Base-by-base conservation (phyloP, 2,113 vertebrate species). In the Stictonetta naevosa region DNA sequence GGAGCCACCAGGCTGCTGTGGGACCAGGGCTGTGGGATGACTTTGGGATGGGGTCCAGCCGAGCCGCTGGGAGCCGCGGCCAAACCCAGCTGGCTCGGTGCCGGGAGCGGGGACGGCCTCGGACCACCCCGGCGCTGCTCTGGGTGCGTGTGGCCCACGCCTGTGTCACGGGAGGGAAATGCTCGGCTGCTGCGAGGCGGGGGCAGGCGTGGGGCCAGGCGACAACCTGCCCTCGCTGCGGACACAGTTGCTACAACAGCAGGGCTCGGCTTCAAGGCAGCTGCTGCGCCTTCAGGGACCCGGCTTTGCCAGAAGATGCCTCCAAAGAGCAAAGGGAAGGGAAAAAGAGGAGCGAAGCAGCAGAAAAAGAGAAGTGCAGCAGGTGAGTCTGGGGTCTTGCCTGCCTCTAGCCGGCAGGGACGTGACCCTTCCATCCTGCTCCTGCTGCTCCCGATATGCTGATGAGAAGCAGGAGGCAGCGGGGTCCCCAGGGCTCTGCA, bases 271-370 rank as follows among this genome's bases (percentile, higher is more conserved):
- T 33, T 21, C 22, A 36, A 71, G 74, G 64, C 83, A 58, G 62
- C 60, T 50, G 60, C 42, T 58, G 19, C 6, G 11, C 62, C 46
- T 13, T 44, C 33, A 48, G n/a, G n/a, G 40, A 56, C 7, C 15
- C 2, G n/a, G 29, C 20, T 53, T 50, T 52, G 55, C 64, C 75
- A 23, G 25, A 66, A 48, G 56, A 98, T 98, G 98, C 94, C 98
- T 50, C 97, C 95, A 26, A 98, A 98, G 82, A 97, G 94, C 74
- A 98, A 93, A 94, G 81, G 60, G 15, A 97, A 95, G 68, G 78
- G 46, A 42, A 97, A 36, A 33, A 95, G 84, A 90, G 36, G 95
- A 71, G 93, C 22, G 5, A 71, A 83, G 31, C 81, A 90, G 50
- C 85, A 96, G 69, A 92, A 93, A 58, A 86, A 94, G 72, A 80